Percentiles rank a stretch among this genome's conserved stretches.
These are phyloP conservation scores for Actinemys pallida DNA, from an alignment of 2,113 vertebrate species.

Conservation along the genomic window DNA sequence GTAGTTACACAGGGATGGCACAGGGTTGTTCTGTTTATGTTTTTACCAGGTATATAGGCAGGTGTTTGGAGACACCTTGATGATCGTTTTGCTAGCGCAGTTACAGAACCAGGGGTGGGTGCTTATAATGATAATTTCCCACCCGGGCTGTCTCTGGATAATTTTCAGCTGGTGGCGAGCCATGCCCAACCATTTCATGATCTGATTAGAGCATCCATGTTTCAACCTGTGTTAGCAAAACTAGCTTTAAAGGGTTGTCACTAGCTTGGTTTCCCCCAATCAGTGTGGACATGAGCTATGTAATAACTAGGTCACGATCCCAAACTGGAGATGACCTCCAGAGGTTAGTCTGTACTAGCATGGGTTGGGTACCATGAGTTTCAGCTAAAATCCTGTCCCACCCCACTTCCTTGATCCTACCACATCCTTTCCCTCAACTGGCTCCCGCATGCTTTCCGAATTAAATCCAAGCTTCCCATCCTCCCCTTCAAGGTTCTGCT, in stretches of 20 bases:
- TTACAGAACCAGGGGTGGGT: neutral
- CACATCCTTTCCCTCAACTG: neutral
- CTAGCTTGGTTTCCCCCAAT: neutral
- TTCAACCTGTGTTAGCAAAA: neutral
- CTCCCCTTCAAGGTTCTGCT: neutral
- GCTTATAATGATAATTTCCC: neutral
- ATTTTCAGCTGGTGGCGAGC: neutral
- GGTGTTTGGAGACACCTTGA: neutral
- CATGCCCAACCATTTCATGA: neutral
- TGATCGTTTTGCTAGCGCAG: neutral
- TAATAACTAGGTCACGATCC: neutral
- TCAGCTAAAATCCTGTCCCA: neutral
- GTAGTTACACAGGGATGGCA: neutral
- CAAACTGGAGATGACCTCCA: neutral
- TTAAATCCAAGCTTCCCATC: neutral
- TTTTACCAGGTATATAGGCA: neutral
- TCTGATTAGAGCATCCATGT: neutral
- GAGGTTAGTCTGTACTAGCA: neutral
- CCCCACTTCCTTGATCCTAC: neutral
- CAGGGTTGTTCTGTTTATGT: neutral
- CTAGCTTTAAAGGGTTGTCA: neutral
- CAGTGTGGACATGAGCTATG: neutral
- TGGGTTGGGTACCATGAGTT: neutral
- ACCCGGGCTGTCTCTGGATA: neutral
- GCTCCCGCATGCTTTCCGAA: neutral